phyloP scores from a whole-genome alignment of 2,797 vertebrate species.

The Toxotes lorentzi region DNA sequence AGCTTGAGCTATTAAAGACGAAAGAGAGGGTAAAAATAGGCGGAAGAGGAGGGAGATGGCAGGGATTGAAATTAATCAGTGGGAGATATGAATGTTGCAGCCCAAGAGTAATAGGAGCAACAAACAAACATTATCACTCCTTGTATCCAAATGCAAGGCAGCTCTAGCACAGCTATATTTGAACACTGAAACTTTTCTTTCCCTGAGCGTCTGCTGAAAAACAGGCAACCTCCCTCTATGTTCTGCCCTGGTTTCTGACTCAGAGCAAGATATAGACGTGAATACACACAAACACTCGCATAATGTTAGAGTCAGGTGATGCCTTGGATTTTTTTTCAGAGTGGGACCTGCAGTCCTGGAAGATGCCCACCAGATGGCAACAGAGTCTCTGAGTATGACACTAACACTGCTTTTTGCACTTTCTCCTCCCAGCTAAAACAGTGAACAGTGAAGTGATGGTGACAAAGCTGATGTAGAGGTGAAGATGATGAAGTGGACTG shows the following conservation, averaged over 20 bases:
- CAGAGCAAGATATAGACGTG: conserved; percentile 2
- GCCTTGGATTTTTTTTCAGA: conserved; percentile 26
- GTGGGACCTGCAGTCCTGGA: conserved; percentile 44
- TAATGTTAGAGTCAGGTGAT: conserved; percentile 15
- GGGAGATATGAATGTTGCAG: conserved; percentile 23
- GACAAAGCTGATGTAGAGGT: conserved; percentile 42
- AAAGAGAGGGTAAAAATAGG: conserved; percentile 47
- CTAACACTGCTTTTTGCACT: conserved; percentile 39
- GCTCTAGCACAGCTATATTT: conserved; percentile 19
- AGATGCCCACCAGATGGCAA: conserved; percentile 74
- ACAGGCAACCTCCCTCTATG: conserved; percentile 1
- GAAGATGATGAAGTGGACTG: conserved; percentile 16
- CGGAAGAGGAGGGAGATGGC: conserved; percentile 7
- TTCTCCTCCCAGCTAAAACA: background rate
- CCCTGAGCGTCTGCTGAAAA: conserved; percentile 7
- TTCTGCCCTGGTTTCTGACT: conserved; percentile 54
- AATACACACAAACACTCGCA: conserved; percentile 14
- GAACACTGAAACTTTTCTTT: conserved; percentile 26
- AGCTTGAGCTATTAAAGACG: conserved; percentile 35
- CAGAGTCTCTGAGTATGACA: conserved; percentile 45
- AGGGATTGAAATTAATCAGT: conserved; percentile 37
- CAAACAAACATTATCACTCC: background rate
- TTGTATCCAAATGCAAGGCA: conserved; percentile 8
- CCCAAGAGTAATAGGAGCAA: conserved; percentile 28
- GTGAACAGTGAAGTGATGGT: conserved; percentile 25